phyloP scores from a whole-genome alignment of 2,113 vertebrate genomes.

The Polypterus bichir region DNA sequence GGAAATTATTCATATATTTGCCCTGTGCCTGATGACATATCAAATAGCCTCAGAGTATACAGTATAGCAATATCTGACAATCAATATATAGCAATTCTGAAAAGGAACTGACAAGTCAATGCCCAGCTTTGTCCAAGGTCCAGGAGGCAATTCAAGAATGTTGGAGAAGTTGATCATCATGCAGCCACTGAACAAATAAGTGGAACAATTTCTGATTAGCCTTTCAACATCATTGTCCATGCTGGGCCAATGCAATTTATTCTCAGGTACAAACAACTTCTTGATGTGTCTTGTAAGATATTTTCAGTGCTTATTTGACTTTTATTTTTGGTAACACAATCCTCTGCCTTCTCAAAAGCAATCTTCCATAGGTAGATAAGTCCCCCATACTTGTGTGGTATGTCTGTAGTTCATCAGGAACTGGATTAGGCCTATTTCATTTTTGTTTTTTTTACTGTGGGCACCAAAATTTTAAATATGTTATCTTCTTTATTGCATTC shows the following conservation, averaged over 20 bases:
- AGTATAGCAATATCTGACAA: constrained; percentile 13
- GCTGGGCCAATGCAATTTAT: constrained; percentile 14
- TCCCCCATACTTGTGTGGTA: too few species aligned
- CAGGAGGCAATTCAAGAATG: constrained; percentile 6
- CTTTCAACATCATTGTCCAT: constrained; percentile 11
- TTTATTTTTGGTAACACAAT: constrained; percentile 9
- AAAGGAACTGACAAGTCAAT: constrained; percentile 16
- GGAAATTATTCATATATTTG: background rate
- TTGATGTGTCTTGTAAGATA: constrained; percentile 11
- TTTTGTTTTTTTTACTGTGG: too few species aligned
- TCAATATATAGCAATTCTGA: constrained; percentile 10
- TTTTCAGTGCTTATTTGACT: background rate
- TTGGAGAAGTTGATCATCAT: constrained; percentile 15
- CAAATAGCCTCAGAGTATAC: constrained; percentile 14
- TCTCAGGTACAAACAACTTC: constrained; percentile 10
- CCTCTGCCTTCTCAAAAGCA: constrained; percentile 7
- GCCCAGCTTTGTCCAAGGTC: constrained; percentile 17
- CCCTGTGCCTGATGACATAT: constrained; percentile 9
- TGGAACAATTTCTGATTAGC: constrained; percentile 10
- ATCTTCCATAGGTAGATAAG: constrained; percentile 7
- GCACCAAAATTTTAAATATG: too few species aligned
- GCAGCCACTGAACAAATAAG: constrained; percentile 7
- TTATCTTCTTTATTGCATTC: too few species aligned
- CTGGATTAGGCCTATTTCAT: too few species aligned
- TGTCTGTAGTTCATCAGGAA: too few species aligned